These are phyloP conservation scores for Microhierax caerulescens DNA, from an alignment of 2,797 vertebrate species.

Conservation along the genomic window DNA sequence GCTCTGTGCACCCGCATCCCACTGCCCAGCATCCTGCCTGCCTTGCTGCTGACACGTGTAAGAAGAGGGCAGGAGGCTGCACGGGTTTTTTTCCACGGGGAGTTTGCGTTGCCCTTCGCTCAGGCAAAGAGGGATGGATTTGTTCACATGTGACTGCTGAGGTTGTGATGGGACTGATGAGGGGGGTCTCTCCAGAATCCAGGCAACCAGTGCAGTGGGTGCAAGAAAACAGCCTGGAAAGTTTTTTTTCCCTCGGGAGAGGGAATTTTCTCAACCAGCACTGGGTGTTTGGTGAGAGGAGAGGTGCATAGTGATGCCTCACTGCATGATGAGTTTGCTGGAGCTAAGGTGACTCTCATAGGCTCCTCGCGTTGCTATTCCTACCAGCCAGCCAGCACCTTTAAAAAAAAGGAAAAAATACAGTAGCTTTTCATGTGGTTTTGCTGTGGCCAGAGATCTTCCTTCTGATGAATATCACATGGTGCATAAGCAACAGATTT, in stretches of 20 bases:
- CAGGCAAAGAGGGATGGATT: background rate
- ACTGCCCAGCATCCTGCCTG: background rate
- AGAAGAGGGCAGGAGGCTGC: background rate
- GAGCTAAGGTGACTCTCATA: background rate
- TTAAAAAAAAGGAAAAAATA: background rate
- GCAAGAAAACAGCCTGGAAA: background rate
- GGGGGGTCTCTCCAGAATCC: background rate
- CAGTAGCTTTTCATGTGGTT: background rate
- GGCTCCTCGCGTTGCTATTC: background rate
- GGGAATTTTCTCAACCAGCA: background rate
- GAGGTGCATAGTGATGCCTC: background rate
- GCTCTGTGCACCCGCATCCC: background rate
- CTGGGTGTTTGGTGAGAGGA: background rate
- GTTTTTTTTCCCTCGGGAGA: background rate
- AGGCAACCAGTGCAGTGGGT: background rate
- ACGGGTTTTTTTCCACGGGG: background rate
- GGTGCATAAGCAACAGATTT: background rate
- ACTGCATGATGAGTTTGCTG: background rate
- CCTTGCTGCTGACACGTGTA: fast-evolving
- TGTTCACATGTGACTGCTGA: background rate
- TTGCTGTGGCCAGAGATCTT: background rate
- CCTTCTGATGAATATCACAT: background rate
- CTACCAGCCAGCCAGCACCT: background rate
- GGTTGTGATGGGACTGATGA: background rate
- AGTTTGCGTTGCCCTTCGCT: background rate